Evolutionary conservation across 2,797 vertebrate species (phyloP), one percentile per base, ranked within the genome.

Genomic region (Urophycis tenuis): DNA sequence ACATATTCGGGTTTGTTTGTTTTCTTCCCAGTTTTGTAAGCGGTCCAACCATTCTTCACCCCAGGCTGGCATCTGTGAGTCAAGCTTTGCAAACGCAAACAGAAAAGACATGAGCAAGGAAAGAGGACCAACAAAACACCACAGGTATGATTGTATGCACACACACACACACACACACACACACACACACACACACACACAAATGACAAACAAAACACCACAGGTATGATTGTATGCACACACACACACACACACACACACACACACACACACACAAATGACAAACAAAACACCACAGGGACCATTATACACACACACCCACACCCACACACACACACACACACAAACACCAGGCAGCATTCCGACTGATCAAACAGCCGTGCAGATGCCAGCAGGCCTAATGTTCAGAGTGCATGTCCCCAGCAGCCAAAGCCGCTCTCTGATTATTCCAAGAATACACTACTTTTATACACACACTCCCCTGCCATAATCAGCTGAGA

Each of bases 1-100:
- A 53, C 45, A 53, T 53, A 19, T 53, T 53, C 8, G 34, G 35
- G 4, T 14, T 67, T n/a, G n/a, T 72, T 1, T 33, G 77, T 14
- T 73, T 74, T 25, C 53, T 49, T 31, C 49, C 1, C 88, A 94
- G 92, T 92, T 84, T 82, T 92, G 86, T 81, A 93, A 93, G 80
- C 85, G 85, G 11, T 60, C 88, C 3, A 80, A 67, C 60, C 87
- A 1, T 81, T 80, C 30, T 31, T 85, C 35, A 29, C 84, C 81
- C 73, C 85, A 84, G n/a, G 89, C 83, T 14, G 77, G 78, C 15
- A 19, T 85, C 29, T 85, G 85, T 3, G 85, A 91, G 79, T 88
- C 90, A 79, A 77, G 81, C 74, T 90, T 91, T 1, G 60, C 81
- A 3, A 89, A 85, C 74, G 85, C 83, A 82, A 84, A 71, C 73